Evolutionary conservation across 2,888 invertebrate species (phyloP).

Genomic region (Nomada ferruginata): DNA sequence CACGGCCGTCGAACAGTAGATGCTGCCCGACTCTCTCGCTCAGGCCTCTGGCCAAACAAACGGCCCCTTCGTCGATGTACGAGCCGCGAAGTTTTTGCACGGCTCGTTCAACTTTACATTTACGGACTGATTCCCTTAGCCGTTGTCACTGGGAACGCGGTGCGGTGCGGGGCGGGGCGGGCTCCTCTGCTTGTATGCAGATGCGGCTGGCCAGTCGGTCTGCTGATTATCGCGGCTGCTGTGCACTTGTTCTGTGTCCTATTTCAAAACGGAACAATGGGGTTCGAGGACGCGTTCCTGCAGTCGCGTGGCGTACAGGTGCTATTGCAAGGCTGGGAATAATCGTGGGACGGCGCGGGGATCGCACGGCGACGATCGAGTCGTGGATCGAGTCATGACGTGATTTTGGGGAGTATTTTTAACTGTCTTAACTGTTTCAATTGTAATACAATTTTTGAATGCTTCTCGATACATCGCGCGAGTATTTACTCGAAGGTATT

Average conservation of each 20-base stretch:
- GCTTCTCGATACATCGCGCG: too few species aligned
- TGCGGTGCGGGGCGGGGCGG: neutral
- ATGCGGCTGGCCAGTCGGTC: constrained; percentile 48
- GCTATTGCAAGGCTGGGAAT: constrained; percentile 13
- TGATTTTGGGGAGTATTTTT: neutral
- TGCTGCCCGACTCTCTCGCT: constrained; percentile 54
- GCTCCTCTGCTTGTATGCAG: constrained; percentile 74
- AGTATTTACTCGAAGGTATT: too few species aligned
- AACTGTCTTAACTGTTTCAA: too few species aligned
- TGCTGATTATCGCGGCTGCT: constrained; percentile 62
- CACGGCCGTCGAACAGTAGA: constrained; percentile 54
- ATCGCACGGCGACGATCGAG: constrained; percentile 17
- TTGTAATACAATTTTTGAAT: too few species aligned
- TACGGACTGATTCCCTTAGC: constrained; percentile 78
- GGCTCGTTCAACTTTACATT: constrained; percentile 75
- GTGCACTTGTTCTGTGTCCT: constrained; percentile 54
- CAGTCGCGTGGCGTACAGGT: constrained; percentile 48
- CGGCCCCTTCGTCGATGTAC: constrained; percentile 67
- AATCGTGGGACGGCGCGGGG: constrained; percentile 23
- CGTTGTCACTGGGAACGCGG: constrained; percentile 67
- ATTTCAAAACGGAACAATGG: constrained; percentile 71
- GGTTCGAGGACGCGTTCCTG: constrained; percentile 33
- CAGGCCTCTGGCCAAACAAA: constrained; percentile 71
- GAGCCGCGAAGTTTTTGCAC: constrained; percentile 64
- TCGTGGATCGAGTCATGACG: too few species aligned